Percentiles rank a stretch among this genome's conserved stretches.
phyloP scores from a whole-genome alignment of 2,797 vertebrate genomes.

The Sebastes taczanowskii region DNA sequence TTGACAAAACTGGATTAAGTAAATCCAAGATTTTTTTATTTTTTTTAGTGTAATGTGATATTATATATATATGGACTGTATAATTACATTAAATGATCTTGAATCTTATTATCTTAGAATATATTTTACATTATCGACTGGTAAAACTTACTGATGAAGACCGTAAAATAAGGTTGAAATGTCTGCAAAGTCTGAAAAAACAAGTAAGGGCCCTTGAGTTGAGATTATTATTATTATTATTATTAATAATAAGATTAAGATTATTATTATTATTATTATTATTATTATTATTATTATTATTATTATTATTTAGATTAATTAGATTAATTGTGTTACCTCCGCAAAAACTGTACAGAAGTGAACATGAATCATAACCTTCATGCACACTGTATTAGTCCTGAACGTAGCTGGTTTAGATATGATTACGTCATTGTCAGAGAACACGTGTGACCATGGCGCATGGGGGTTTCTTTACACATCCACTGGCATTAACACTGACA shows the following conservation, averaged over 20 bases:
- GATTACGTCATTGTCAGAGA: conserved; percentile 62
- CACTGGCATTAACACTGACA: neutral
- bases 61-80: neutral
- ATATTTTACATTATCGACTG: neutral
- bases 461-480: neutral
- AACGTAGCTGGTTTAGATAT: conserved; percentile 6
- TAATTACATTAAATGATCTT: neutral
- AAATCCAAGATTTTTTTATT: too few species aligned
- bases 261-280: too few species aligned
- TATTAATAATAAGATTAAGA: too few species aligned
- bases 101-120: neutral
- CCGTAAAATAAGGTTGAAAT: neutral
- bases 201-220: neutral
- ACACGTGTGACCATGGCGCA: conserved; percentile 61
- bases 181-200: neutral
- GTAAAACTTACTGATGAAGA: neutral
- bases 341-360: too few species aligned
- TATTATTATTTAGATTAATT: too few species aligned
- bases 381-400: neutral
- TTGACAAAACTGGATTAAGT: too few species aligned
- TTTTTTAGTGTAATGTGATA: neutral
- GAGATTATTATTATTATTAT: too few species aligned
- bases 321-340: too few species aligned
- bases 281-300: too few species aligned
- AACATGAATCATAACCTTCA: neutral